A percentile compares a stretch with the other conserved stretches of the same genome.
phyloP scores from a whole-genome alignment of 2,797 vertebrate genomes.

The Premnoplex brunnescens region DNA sequence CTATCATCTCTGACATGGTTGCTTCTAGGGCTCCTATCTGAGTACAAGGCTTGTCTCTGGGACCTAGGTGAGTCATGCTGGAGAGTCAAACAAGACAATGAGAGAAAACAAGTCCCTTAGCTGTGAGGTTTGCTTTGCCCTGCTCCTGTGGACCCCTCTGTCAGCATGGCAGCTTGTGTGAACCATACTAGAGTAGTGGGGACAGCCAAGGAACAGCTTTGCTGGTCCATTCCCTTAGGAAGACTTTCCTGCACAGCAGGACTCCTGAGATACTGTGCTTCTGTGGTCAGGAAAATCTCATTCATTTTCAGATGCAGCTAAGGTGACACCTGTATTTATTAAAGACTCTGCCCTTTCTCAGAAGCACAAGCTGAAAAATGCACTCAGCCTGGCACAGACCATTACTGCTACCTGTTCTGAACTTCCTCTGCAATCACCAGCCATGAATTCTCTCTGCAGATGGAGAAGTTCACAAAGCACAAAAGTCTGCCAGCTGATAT shows the following conservation, averaged over 20 bases:
- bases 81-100: background rate
- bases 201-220: background rate
- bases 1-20: background rate
- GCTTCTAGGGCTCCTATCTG: background rate
- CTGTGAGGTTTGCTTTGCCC: background rate
- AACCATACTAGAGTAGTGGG: background rate
- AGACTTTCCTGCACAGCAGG: background rate
- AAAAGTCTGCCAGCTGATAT: background rate
- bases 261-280: background rate
- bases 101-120: background rate
- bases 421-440: background rate
- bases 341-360: background rate
- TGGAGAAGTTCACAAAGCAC: background rate
- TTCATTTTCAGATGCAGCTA: background rate
- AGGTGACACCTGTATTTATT: background rate
- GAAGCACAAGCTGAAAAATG: background rate
- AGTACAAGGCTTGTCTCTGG: background rate
- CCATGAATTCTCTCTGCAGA: background rate
- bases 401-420: background rate
- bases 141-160: background rate
- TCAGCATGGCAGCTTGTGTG: background rate
- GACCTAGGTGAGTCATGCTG: background rate
- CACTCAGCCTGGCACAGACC: background rate
- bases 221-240: background rate
- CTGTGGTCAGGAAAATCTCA: background rate